phyloP scores from a whole-genome alignment of 2,113 vertebrate species.

The Plotosus lineatus region DNA sequence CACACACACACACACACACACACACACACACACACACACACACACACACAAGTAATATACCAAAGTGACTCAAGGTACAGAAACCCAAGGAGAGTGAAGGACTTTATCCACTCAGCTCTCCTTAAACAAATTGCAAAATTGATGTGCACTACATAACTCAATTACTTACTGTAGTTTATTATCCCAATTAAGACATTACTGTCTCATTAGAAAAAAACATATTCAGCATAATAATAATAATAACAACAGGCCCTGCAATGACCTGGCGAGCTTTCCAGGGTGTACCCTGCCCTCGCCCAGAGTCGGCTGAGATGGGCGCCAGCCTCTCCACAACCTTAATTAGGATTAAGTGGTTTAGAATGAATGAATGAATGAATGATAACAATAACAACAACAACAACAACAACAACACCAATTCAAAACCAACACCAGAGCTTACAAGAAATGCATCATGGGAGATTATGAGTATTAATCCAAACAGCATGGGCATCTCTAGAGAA shows the following conservation, averaged over 20 bases:
- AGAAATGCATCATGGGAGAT: not conserved
- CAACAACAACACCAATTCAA: not conserved
- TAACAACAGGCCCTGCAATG: no score
- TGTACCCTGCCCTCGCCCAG: no score
- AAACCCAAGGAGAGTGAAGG: constrained; percentile 2
- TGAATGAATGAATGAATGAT: no score
- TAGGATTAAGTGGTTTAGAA: no score
- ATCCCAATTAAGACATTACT: not conserved
- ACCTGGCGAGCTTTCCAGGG: no score
- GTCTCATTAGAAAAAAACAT: no score
- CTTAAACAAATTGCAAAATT: not conserved
- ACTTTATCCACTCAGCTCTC: not conserved
- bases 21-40: not conserved
- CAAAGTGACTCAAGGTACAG: not conserved
- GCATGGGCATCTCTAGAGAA: not conserved
- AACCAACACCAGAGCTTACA: not conserved
- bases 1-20: constrained; percentile 15
- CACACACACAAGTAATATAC: not conserved
- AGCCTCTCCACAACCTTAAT: no score
- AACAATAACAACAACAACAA: not conserved
- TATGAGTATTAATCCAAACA: not conserved
- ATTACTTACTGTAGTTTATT: not conserved
- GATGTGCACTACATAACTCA: not conserved
- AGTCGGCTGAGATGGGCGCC: no score
- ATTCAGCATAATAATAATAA: not conserved